Percentiles rank a stretch among this genome's conserved stretches.
Conservation (phyloP, 2,888 invertebrate genomes). For the Microctonus aethiopoides region DNA sequence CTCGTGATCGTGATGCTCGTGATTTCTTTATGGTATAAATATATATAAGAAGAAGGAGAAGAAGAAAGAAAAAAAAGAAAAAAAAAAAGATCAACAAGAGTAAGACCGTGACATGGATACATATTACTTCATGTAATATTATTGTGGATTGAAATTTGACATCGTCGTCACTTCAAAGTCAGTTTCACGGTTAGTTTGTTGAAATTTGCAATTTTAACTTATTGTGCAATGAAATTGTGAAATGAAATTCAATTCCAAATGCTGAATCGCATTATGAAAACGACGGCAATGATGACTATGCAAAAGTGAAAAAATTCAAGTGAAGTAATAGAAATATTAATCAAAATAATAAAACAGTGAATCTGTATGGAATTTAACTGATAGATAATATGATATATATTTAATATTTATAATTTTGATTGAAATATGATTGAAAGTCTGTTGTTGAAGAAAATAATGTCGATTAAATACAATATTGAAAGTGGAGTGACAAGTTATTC, state of each 20-base stretch:
- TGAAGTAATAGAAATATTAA: not conserved
- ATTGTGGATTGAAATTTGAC: not conserved
- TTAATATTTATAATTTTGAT: not conserved
- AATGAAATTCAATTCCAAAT: conserved; percentile 9
- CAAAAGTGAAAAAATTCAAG: not conserved
- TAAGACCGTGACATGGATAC: conserved; percentile 8
- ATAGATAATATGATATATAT: not conserved
- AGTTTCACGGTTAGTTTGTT: not conserved
- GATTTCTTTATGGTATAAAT: conserved; percentile 1
- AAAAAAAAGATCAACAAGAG: conserved; percentile 3
- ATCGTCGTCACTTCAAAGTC: not conserved
- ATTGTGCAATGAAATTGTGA: conserved; percentile 7
- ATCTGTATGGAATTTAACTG: not conserved
- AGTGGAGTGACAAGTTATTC: not conserved
- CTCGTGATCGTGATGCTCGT: conserved; percentile 23
- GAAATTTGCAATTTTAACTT: conserved; percentile 5
- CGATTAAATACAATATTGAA: not conserved
- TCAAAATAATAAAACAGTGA: not conserved
- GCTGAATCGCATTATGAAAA: not conserved
- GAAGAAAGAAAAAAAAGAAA: not conserved
- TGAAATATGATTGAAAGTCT: not conserved
- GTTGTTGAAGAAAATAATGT: not conserved
- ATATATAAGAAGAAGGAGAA: not conserved
- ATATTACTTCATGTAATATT: not conserved
- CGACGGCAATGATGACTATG: not conserved